Evolutionary conservation across 2,888 invertebrate genomes (phyloP), one percentile per base, ranked within the genome.

Genomic region (Idaea biselata): DNA sequence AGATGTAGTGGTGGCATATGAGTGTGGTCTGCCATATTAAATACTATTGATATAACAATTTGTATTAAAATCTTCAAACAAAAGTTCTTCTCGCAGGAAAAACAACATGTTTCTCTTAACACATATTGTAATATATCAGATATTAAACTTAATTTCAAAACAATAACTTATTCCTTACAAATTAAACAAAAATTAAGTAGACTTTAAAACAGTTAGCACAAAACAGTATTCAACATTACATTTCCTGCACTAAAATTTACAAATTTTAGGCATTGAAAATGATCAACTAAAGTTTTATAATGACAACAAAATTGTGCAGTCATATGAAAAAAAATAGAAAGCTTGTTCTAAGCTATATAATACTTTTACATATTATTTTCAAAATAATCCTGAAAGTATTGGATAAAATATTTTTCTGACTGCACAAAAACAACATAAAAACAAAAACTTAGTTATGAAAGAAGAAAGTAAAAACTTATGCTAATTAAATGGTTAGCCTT

Each of bases 361-460:
- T 55, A 67, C 62, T 61, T 55, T n/a, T 25, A 25, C 53, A 60
- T 55, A 70, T 68, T 68, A 69, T 66, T 63, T 57, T 16, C 11
- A 63, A 58, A 65, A 68, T 65, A 71, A 64, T 63, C 66, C 57
- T 64, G 16, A 31, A 14, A 62, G 44, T 44, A 62, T 60, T 65
- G 61, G 32, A 18, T 58, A n/a, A 58, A 55, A 17, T 55, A 57
- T 32, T 56, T 32, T 16, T 54, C 58, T 54, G 60, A 60, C 31
- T 55, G 58, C 54, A 55, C 18, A 53, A 16, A 58, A 60, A 61
- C 60, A 62, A 18, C 58, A 55, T 59, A 60, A n/a, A n/a, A n/a
- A 54, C 14, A 44, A 44, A 44, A 14, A 14, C 44, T 5, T 33
- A 44, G 7, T 44, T 44, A 8, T 44, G 8, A 32, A 8, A 2